Percentiles rank a stretch among this genome's conserved stretches.
phyloP scores from a whole-genome alignment of 2,113 vertebrate species.

The Scytalopus superciliaris region DNA sequence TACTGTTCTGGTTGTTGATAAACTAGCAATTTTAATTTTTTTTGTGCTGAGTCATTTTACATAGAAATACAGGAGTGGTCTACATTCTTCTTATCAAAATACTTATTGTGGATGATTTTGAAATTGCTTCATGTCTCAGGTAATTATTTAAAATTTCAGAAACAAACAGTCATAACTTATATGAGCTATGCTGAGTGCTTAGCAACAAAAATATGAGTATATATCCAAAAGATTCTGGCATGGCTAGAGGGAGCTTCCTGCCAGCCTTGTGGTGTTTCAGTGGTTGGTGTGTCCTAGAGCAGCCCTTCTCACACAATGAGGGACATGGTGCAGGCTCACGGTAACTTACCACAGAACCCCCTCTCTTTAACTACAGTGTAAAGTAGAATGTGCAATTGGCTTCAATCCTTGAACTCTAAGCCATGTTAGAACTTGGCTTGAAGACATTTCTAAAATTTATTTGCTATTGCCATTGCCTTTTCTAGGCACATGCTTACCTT shows the following conservation, averaged over 20 bases:
- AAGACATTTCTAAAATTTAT: background rate
- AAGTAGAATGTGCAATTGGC: background rate
- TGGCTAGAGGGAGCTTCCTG: background rate
- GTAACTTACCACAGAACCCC: background rate
- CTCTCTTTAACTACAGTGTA: background rate
- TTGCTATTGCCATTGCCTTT: background rate
- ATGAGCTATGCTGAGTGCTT: background rate
- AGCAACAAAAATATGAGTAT: background rate
- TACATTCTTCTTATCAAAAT: slow-evolving; percentile 6
- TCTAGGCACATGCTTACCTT: background rate
- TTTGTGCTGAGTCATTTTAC: background rate
- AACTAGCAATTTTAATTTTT: background rate
- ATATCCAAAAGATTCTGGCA: background rate
- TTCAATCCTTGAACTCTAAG: background rate
- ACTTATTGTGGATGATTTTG: background rate
- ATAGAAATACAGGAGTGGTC: background rate
- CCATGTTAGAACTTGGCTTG: background rate
- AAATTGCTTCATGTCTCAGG: background rate
- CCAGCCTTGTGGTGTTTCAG: background rate
- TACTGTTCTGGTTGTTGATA: background rate
- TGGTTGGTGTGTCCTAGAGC: background rate
- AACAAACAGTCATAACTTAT: background rate
- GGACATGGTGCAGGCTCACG: background rate
- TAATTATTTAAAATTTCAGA: background rate
- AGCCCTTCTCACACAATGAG: background rate